A percentile compares a stretch with the other conserved stretches of the same genome.
Conservation (phyloP, 2,797 vertebrate species). For the Eospalax fontanierii region DNA sequence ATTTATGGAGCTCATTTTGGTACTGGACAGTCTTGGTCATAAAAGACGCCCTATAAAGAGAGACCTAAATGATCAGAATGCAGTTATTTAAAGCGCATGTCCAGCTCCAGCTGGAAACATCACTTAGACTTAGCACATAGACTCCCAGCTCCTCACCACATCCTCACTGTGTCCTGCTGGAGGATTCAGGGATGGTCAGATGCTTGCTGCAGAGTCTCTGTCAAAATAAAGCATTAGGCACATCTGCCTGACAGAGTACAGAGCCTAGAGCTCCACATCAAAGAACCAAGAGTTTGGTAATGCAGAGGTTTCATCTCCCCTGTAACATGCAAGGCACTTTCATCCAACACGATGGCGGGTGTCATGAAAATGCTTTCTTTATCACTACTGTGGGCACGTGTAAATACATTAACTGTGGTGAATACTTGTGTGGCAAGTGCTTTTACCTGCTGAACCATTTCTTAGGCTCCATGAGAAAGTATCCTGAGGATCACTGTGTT, state of each 20-base stretch:
- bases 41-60: constrained; percentile 96
- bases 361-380: background rate
- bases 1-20: constrained; percentile 99
- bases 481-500: background rate
- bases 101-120: constrained; percentile 47
- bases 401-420: no score
- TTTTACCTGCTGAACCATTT: background rate
- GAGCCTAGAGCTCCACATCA: background rate
- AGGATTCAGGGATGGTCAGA: background rate
- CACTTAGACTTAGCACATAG: background rate
- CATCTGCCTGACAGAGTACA: background rate
- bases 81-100: constrained; percentile 55
- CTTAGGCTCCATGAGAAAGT: background rate
- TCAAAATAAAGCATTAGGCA: background rate
- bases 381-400: background rate
- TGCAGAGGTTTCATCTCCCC: background rate
- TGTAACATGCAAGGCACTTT: background rate
- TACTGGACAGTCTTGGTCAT: constrained; percentile 99
- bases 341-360: background rate
- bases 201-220: background rate
- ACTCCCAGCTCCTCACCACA: background rate
- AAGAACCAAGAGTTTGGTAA: background rate
- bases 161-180: background rate
- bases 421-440: background rate
- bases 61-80: constrained; percentile 76